Evolutionary conservation across 2,797 vertebrate species (phyloP).

Genomic region (Pteropus rufus): DNA sequence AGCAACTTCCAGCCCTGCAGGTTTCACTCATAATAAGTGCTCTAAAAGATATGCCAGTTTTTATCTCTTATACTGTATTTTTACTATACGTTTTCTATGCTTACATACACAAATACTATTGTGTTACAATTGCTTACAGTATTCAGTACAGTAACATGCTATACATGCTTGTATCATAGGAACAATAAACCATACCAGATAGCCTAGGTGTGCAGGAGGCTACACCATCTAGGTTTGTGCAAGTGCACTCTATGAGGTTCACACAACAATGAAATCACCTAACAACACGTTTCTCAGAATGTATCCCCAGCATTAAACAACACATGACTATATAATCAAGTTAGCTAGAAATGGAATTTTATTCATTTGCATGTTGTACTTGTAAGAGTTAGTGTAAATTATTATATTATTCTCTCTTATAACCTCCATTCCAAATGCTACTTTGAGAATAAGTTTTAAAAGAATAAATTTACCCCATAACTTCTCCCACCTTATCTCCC

Average conservation of each 20-base stretch:
- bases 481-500: neutral
- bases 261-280: neutral
- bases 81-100: neutral
- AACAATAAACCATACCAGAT: neutral
- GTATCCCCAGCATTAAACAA: neutral
- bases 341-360: conserved; percentile 14
- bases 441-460: neutral
- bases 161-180: neutral
- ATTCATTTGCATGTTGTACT: conserved; percentile 28
- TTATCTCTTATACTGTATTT: neutral
- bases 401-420: neutral
- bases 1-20: neutral
- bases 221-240: neutral
- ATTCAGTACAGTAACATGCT: neutral
- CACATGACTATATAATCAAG: neutral
- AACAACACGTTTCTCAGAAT: neutral
- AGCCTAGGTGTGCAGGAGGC: neutral
- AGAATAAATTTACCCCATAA: neutral
- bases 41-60: neutral
- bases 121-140: neutral
- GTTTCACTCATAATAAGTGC: no score
- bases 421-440: neutral
- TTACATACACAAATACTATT: neutral
- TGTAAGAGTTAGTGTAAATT: neutral
- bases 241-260: neutral